phyloP scores from a whole-genome alignment of 2,888 invertebrate species.

The Homarus gammarus region DNA sequence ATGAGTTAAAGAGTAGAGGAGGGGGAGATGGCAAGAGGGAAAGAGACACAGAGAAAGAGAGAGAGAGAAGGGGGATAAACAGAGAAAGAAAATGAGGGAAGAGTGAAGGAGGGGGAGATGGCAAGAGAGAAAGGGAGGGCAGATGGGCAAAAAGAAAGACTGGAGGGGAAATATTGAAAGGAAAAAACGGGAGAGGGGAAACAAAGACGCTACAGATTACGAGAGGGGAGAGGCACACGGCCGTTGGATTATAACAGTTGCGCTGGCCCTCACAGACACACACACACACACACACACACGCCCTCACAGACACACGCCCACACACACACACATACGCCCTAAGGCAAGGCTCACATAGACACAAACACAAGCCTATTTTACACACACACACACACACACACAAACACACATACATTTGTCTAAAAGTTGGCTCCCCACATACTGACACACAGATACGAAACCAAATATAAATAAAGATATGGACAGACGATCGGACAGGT shows the following conservation, averaged over 20 bases:
- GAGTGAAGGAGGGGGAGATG: slow-evolving; percentile 29
- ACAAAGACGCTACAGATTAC: slow-evolving; percentile 18
- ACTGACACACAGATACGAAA: too few relatives aligned
- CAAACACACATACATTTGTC: too few relatives aligned
- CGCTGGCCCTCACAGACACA: background rate
- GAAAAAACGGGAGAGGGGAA: slow-evolving; percentile 7
- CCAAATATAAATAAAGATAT: too few relatives aligned
- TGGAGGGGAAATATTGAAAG: slow-evolving; percentile 14
- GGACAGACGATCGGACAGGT: too few relatives aligned
- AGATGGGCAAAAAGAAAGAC: slow-evolving; percentile 21
- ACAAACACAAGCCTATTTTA: too few relatives aligned
- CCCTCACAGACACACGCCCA: too few relatives aligned
- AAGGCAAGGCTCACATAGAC: too few relatives aligned
- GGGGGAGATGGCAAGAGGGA: slow-evolving; percentile 17
- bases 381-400: too few relatives aligned
- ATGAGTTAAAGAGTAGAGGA: background rate
- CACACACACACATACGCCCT: too few relatives aligned
- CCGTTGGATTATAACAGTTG: slow-evolving; percentile 27
- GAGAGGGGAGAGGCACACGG: background rate
- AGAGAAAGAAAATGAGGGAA: slow-evolving; percentile 32
- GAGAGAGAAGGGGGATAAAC: slow-evolving; percentile 9
- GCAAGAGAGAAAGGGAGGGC: background rate
- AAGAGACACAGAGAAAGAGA: slow-evolving; percentile 17
- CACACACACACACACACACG: background rate
- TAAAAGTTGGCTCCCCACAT: too few relatives aligned